These are phyloP conservation scores for Pseudochaenichthys georgianus DNA, from an alignment of 2,797 vertebrate genomes.

Conservation along the genomic window DNA sequence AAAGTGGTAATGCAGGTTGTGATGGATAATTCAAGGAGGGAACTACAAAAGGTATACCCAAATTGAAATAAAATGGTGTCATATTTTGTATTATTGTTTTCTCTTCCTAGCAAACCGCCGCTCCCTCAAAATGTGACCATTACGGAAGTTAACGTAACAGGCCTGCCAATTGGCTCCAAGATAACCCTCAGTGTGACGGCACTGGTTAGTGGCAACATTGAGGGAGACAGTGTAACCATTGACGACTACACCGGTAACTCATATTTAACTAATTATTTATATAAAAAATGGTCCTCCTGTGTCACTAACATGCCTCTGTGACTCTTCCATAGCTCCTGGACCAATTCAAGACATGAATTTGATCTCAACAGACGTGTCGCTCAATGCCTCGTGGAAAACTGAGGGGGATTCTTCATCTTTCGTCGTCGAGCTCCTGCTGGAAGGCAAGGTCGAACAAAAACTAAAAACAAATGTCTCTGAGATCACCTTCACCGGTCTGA, in stretches of 20 bases:
- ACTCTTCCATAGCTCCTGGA: conserved; percentile 49
- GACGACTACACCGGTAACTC: conserved; percentile 46
- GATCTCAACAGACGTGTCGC: fast-evolving
- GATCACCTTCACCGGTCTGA: fast-evolving
- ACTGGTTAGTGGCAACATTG: fast-evolving
- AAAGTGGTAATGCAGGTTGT: not conserved
- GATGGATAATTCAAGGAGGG: not conserved
- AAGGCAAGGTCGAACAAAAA: fast-evolving
- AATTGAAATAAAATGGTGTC: not conserved
- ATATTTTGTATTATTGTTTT: not conserved
- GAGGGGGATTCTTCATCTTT: fast-evolving
- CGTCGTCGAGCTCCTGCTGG: fast-evolving
- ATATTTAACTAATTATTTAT: no score
- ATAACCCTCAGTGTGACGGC: conserved; percentile 35
- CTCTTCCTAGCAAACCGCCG: fast-evolving
- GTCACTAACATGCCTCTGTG: conserved; percentile 19
- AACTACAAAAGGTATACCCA: not conserved
- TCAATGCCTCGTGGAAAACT: not conserved
- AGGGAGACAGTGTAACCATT: not conserved
- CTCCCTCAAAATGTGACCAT: fast-evolving
- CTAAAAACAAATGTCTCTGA: fast-evolving
- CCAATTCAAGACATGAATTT: conserved; percentile 13
- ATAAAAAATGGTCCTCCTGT: not conserved
- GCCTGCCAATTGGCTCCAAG: fast-evolving
- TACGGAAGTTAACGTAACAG: fast-evolving